A percentile compares a stretch with the other conserved stretches of the same genome.
Evolutionary conservation across 2,888 invertebrate genomes (phyloP).

Genomic region (Parnassius mnemosyne): DNA sequence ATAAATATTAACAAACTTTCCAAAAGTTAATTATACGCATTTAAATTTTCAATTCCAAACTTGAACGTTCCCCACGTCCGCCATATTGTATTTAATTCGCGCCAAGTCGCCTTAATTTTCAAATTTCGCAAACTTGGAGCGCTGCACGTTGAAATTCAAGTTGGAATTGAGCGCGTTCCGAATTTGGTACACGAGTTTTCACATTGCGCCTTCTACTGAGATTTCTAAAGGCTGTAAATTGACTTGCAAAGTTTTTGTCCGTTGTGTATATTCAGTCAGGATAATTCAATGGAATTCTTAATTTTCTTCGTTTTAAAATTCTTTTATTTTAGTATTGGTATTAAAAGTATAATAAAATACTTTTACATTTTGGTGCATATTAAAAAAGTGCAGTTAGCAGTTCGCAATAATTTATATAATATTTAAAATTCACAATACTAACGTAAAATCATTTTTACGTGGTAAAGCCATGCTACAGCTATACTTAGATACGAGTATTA

Average conservation of each 20-base stretch:
- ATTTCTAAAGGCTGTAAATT: slow-evolving; percentile 42
- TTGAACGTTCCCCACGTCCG: slow-evolving; percentile 37
- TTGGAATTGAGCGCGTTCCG: slow-evolving; percentile 71
- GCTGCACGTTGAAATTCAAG: slow-evolving; percentile 74
- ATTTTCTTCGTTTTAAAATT: too few species aligned
- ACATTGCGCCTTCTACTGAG: slow-evolving; percentile 54
- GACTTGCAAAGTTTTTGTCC: slow-evolving; percentile 35
- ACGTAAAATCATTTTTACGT: too few species aligned
- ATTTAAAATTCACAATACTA: too few species aligned
- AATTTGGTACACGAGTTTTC: slow-evolving; percentile 73
- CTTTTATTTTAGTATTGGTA: too few species aligned
- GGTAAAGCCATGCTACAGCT: too few species aligned
- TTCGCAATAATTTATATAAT: too few species aligned
- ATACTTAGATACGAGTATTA: too few species aligned
- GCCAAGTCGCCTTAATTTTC: slow-evolving; percentile 74
- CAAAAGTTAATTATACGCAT: slow-evolving; percentile 26
- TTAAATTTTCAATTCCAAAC: slow-evolving; percentile 31
- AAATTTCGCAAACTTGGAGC: slow-evolving; percentile 73
- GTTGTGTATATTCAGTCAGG: slow-evolving; percentile 15
- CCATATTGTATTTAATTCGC: slow-evolving; percentile 72
- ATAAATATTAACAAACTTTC: slow-evolving; percentile 22
- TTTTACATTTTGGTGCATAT: too few species aligned
- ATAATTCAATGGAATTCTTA: too few species aligned
- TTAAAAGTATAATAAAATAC: too few species aligned
- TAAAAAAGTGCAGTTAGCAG: too few species aligned